These are phyloP conservation scores for Cyrtodaria siliqua DNA, from an alignment of 2,888 invertebrate species.

Conservation along the genomic window DNA sequence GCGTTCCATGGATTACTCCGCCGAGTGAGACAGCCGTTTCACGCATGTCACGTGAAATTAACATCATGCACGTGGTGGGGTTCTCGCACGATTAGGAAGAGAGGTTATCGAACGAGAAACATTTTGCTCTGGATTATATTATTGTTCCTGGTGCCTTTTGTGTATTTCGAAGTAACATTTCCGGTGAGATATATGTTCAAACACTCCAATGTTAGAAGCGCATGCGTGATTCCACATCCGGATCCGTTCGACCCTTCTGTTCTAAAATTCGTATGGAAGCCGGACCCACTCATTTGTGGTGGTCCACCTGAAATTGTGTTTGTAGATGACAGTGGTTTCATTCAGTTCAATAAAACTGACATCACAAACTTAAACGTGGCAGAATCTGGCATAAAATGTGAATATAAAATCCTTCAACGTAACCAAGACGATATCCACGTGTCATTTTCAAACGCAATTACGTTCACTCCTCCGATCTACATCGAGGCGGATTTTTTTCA, in stretches of 20 bases:
- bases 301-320: constrained; percentile 33
- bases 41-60: too few relatives aligned
- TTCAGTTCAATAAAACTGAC: constrained; percentile 47
- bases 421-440: constrained; percentile 51
- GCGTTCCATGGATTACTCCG: too few relatives aligned
- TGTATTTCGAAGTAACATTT: constrained; percentile 57
- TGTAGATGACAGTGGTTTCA: constrained; percentile 32
- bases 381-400: constrained; percentile 23
- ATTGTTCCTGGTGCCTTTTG: constrained; percentile 24
- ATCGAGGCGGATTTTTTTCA: constrained; percentile 56
- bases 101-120: background rate
- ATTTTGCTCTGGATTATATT: constrained; percentile 11
- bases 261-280: constrained; percentile 64
- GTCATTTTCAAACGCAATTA: constrained; percentile 31
- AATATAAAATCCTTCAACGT: constrained; percentile 40
- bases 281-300: constrained; percentile 55
- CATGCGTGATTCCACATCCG: constrained; percentile 50
- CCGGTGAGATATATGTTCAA: constrained; percentile 56
- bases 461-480: constrained; percentile 39
- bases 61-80: too few relatives aligned
- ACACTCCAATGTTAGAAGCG: constrained; percentile 35
- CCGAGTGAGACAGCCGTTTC: too few relatives aligned
- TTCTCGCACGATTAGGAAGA: background rate
- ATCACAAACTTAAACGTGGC: constrained; percentile 14
- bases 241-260: constrained; percentile 59